Percentiles rank a stretch among this genome's conserved stretches.
phyloP scores from a whole-genome alignment of 2,888 invertebrate species.

The Cosmopolites sordidus region DNA sequence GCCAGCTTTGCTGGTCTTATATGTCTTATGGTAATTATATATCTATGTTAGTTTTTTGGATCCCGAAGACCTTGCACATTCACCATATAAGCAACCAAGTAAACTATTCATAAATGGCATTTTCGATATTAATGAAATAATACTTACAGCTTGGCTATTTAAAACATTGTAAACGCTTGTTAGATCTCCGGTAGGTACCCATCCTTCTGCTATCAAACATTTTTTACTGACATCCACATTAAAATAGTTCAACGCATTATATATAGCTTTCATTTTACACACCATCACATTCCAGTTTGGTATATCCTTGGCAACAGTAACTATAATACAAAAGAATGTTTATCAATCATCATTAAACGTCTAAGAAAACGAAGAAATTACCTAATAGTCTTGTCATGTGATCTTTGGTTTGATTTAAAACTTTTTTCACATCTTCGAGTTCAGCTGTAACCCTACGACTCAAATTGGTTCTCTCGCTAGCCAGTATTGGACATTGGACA shows the following conservation, averaged over 20 bases:
- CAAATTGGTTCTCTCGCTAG: constrained; percentile 83
- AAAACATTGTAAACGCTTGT: constrained; percentile 72
- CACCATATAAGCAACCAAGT: too few species aligned
- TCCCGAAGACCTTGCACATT: too few species aligned
- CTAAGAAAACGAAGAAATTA: neutral
- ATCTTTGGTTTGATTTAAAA: constrained; percentile 81
- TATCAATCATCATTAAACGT: neutral
- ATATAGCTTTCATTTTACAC: constrained; percentile 73
- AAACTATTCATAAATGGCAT: too few species aligned
- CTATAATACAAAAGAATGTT: too few species aligned
- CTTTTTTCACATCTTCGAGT: constrained; percentile 80
- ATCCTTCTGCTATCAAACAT: constrained; percentile 66
- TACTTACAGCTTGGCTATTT: constrained; percentile 30
- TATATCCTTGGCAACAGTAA: constrained; percentile 81
- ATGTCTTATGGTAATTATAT: too few species aligned
- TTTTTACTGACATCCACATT: constrained; percentile 68
- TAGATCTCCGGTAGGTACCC: constrained; percentile 71
- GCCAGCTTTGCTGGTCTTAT: too few species aligned
- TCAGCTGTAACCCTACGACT: constrained; percentile 83
- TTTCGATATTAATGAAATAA: too few species aligned
- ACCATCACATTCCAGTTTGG: constrained; percentile 84
- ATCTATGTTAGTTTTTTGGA: too few species aligned
- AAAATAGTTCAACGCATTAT: constrained; percentile 70
- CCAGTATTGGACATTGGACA: constrained; percentile 87
- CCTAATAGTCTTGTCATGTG: constrained; percentile 71